Evolutionary conservation across 2,888 invertebrate genomes (phyloP).

Genomic region (Bombylius major): DNA sequence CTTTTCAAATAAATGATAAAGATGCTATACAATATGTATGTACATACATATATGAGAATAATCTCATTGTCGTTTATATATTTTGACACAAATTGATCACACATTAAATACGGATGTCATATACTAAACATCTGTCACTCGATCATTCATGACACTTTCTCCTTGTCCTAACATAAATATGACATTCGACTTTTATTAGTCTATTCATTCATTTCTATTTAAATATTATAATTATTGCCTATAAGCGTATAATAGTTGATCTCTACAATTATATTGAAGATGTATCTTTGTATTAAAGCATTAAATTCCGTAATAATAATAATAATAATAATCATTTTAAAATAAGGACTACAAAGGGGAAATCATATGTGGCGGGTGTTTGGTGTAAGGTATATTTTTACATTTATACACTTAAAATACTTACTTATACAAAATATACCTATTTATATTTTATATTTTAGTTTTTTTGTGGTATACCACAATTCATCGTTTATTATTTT

Average conservation of each 20-base stretch:
- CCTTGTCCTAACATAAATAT: not conserved
- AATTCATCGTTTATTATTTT: not conserved
- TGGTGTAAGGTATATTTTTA: too few relatives aligned
- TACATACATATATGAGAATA: not conserved
- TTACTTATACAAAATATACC: too few relatives aligned
- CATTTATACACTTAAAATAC: too few relatives aligned
- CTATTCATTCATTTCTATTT: constrained; percentile 2
- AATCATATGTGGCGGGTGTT: too few relatives aligned
- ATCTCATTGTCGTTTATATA: not conserved
- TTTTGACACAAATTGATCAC: constrained; percentile 8
- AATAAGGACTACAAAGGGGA: too few relatives aligned
- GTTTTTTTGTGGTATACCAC: too few relatives aligned
- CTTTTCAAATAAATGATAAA: not conserved
- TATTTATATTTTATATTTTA: too few relatives aligned
- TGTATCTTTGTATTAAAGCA: too few relatives aligned
- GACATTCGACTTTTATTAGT: constrained; percentile 3
- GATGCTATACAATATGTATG: not conserved
- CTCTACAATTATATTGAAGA: too few relatives aligned
- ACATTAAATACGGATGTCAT: constrained; percentile 4
- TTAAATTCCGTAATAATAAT: too few relatives aligned
- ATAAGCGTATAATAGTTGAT: not conserved
- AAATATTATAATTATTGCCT: too few relatives aligned
- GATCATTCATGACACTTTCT: constrained; percentile 11
- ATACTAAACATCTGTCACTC: constrained; percentile 13
- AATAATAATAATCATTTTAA: too few relatives aligned